These are phyloP conservation scores for Myrmophylax atrothorax DNA, from an alignment of 2,113 vertebrate species.

Conservation along the genomic window DNA sequence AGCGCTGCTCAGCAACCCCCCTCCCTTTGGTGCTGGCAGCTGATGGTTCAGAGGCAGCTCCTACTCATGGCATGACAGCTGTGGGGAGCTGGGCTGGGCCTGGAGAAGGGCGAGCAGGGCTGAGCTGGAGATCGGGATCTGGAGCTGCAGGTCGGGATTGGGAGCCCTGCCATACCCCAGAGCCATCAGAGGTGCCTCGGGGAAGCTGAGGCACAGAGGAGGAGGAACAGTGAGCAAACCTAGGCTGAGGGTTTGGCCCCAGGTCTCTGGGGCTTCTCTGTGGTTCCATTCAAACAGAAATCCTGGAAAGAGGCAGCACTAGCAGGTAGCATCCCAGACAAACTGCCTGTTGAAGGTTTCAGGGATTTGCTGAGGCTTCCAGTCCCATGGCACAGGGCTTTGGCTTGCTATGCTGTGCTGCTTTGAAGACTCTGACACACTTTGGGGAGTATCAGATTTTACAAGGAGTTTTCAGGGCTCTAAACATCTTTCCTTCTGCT, in stretches of 20 bases:
- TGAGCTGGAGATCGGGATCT: not conserved
- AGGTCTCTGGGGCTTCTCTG: not conserved
- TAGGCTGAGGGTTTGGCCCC: not conserved
- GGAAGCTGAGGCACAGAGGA: not conserved
- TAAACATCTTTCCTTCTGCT: slow-evolving; percentile 1
- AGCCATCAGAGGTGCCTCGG: not conserved
- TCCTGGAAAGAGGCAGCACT: not conserved
- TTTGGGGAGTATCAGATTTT: not conserved
- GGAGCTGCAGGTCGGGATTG: fast-evolving
- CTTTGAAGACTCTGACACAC: not conserved
- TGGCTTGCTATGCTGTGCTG: not conserved
- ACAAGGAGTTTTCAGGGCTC: not conserved
- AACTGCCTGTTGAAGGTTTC: not conserved
- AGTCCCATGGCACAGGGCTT: not conserved
- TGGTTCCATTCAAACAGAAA: not conserved
- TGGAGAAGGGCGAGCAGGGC: not conserved
- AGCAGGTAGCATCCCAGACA: not conserved
- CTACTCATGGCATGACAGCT: fast-evolving
- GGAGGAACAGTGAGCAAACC: not conserved
- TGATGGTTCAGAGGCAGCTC: not conserved
- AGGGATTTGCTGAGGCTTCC: not conserved
- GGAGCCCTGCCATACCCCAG: fast-evolving
- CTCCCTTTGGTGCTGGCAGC: not conserved
- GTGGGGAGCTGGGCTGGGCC: not conserved
- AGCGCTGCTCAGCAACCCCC: not conserved